Evolutionary conservation across 2,797 vertebrate genomes (phyloP), one percentile per base, ranked within the genome.

Genomic region (Mycteria americana): DNA sequence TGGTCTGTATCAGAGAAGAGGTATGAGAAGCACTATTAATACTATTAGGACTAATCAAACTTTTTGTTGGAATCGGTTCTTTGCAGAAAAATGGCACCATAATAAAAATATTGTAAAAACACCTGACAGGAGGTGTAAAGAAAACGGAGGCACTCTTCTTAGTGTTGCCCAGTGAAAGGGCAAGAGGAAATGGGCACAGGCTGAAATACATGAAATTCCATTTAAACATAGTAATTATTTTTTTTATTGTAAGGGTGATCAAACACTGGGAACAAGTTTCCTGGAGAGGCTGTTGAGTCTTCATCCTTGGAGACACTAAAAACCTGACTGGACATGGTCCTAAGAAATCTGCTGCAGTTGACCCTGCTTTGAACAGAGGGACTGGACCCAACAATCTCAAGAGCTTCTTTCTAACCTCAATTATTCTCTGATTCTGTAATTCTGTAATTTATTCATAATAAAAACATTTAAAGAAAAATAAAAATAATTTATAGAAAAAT

Each of bases 51-150:
- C 18, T 86, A 59, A n/a, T 48, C 45, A 75, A 46, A 18, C 5
- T 68, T 76, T 28, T 65, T 19, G 41, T 16, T 60, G 21, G 41
- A 72, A 77, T 6, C 45, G n/a, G 6, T 50, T 86, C 41, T 85
- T 69, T 35, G 24, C 35, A 53, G 43, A 83, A 81, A 92, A 89
- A 79, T 3, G 1, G 13, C 5, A 31, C 33, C 6, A 54, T 63
- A 64, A 65, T n/a, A 10, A 68, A 75, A 68, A 15, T 0, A 39
- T 39, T 51, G 43, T 54, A 22, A 67, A 69, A 85, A 16, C 17
- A 62, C 37, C 16, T 57, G 37, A n/a, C 4, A 31, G 11, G 14
- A 80, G 18, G 8, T 0, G 0, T 46, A 37, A 45, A 57, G 31
- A 67, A 48, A 30, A 24, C 0, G 2, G 16, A 77, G 11, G 6